Conservation (phyloP, 2,113 vertebrate species). For the Anser brachyrhynchus region DNA sequence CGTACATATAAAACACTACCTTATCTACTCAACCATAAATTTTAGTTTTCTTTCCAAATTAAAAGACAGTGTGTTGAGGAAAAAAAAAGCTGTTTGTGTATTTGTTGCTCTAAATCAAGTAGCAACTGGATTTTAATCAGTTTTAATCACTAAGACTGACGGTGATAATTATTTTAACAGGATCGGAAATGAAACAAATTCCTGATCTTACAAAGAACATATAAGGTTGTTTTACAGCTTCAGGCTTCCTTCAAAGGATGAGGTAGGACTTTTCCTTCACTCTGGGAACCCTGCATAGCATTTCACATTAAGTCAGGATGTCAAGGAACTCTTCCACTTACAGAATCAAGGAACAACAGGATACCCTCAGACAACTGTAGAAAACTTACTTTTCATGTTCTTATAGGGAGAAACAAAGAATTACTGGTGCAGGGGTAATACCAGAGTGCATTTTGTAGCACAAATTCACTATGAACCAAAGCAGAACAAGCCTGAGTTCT, state of each 20-base stretch:
- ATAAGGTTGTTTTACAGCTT: neutral
- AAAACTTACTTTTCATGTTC: neutral
- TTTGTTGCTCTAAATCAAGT: neutral
- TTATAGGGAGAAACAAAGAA: neutral
- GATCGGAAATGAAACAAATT: neutral
- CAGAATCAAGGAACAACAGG: neutral
- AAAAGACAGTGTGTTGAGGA: neutral
- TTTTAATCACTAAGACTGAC: neutral
- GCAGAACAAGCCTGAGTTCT: neutral
- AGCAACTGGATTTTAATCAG: neutral
- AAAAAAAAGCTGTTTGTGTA: neutral
- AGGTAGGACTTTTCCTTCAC: neutral
- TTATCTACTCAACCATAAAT: neutral
- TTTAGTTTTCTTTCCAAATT: neutral
- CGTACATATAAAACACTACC: neutral
- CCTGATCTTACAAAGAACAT: neutral
- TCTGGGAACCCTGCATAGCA: neutral
- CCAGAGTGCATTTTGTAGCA: neutral
- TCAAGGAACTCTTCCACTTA: neutral
- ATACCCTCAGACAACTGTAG: neutral
- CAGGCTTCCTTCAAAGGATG: neutral
- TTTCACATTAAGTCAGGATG: neutral
- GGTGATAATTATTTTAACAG: neutral
- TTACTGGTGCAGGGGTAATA: neutral
- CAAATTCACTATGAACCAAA: neutral